These are phyloP conservation scores for Cataglyphis altisquamis DNA, from an alignment of 2,888 invertebrate genomes.

Conservation along the genomic window DNA sequence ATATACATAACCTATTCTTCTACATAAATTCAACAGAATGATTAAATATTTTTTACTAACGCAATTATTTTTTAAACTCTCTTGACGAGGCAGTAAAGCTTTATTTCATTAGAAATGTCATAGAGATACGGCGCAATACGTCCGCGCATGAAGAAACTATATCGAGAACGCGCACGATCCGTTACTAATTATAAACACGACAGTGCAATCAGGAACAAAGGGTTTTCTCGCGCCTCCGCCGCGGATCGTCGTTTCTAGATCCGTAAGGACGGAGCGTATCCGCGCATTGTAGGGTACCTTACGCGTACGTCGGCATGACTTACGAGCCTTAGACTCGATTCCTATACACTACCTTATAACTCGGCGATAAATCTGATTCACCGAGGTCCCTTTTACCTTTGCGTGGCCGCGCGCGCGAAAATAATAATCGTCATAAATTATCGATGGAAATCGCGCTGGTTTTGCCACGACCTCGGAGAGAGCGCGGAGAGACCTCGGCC, in stretches of 20 bases:
- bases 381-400: constrained; percentile 70
- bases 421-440: constrained; percentile 83
- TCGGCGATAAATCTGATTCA: constrained; percentile 82
- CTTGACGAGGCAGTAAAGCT: not conserved
- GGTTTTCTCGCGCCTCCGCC: constrained; percentile 64
- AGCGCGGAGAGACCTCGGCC: constrained; percentile 37
- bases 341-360: constrained; percentile 77
- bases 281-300: constrained; percentile 40
- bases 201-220: constrained; percentile 80
- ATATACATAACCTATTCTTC: not conserved
- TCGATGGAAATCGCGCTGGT: constrained; percentile 77
- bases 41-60: not conserved
- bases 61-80: not conserved
- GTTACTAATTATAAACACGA: constrained; percentile 81
- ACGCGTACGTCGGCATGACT: constrained; percentile 78
- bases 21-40: not conserved
- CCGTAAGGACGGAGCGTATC: constrained; percentile 31
- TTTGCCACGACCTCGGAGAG: constrained; percentile 68
- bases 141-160: not conserved
- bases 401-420: constrained; percentile 71
- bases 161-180: constrained; percentile 63
- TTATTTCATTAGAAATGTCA: constrained; percentile 13
- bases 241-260: constrained; percentile 55
- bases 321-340: constrained; percentile 77
- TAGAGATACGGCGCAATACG: not conserved